phyloP scores from a whole-genome alignment of 92 coral and sea anemone species.

The Actinernus sp. region DNA sequence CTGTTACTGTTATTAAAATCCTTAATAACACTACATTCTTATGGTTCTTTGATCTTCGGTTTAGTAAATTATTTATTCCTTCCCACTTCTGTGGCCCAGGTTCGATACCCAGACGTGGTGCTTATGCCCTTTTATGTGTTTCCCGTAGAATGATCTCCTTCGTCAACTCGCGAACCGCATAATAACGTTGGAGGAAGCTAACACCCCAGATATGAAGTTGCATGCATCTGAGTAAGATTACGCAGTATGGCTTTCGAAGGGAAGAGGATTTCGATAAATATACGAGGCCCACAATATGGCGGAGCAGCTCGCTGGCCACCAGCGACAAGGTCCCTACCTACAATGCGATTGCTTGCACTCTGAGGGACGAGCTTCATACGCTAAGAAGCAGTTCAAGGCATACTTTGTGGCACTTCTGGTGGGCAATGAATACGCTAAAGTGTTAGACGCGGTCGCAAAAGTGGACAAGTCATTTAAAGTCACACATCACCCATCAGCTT shows the following conservation, averaged over 20 bases:
- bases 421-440: conserved; percentile 36
- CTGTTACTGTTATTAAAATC: no score
- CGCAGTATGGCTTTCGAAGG: conserved; percentile 34
- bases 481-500: no score
- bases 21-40: no score
- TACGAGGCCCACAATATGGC: conserved; percentile 31
- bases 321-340: conserved; percentile 42
- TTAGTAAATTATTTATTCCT: no score
- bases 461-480: conserved; percentile 16
- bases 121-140: no score
- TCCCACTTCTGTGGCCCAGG: no score
- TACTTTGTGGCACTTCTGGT: conserved; percentile 26
- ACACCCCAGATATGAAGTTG: conserved; percentile 11
- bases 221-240: conserved; percentile 20
- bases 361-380: no score
- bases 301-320: conserved; percentile 19
- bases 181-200: conserved; percentile 48
- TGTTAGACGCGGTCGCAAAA: conserved; percentile 7
- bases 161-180: no score
- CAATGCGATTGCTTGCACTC: conserved; percentile 38
- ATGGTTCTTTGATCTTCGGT: no score
- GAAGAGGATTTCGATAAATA: conserved; percentile 43
- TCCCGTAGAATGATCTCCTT: no score
- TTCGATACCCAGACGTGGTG: no score
- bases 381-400: conserved; percentile 41